Evolutionary conservation across 1,140 invertebrate species (phyloP), one percentile per base, ranked within the genome.

Genomic region (Hormaphis cornu): DNA sequence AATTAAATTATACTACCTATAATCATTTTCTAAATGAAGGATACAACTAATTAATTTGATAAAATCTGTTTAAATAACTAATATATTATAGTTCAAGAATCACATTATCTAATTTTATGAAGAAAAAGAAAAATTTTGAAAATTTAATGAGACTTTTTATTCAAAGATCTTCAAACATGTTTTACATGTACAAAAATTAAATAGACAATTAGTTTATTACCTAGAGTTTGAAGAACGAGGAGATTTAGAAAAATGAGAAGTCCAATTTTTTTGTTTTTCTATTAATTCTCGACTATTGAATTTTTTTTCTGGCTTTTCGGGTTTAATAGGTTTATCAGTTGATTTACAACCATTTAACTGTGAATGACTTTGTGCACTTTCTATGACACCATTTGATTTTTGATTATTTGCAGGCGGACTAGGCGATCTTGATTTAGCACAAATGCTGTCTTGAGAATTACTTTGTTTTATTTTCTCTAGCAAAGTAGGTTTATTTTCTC

Each of bases 251-350:
- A 93, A 93, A 78, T 93, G 90, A 50, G 89, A 88, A 3, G 90
- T 92, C 90, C 90, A 93, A 78, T 93, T 93, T 75, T 87, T 86
- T 74, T 92, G 90, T 74, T 92, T 91, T 77, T 93, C 90, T 44
- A 93, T 92, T 14, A 93, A 78, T 77, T 93, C 90, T 63, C 89
- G 86, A 9, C 85, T 87, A 74, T 91, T 91, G 70, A 91, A 85
- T 73, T 89, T 86, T 33, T 88, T 81, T 76, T 91, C 89, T 1
- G 88, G 88, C 77, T 90, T 90, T 71, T 90, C 88, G 0, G 88
- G 87, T 69, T 82, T 83, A 10, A 81, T 82, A 1, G 77, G 76
- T 71, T 83, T 78, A 73, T 86, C 74, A 28, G 22, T 18, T 12
- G 46, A 7, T 33, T 37, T 30, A 63, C 72, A 28, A 54, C 66